phyloP scores from a whole-genome alignment of 2,888 invertebrate species.

The Cephalotes varians region DNA sequence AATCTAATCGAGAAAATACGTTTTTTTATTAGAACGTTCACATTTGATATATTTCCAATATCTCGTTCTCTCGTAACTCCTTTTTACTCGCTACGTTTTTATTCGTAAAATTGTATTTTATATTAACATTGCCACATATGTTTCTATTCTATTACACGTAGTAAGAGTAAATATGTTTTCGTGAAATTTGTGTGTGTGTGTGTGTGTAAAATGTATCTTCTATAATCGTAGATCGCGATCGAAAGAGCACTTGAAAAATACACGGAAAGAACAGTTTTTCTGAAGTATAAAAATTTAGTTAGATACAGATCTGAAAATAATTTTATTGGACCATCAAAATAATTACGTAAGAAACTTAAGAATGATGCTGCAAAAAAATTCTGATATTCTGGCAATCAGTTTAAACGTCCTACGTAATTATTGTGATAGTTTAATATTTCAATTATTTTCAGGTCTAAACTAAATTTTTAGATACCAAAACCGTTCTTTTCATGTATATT shows the following conservation, averaged over 20 bases:
- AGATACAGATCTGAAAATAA: too few species aligned
- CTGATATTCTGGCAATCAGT: too few species aligned
- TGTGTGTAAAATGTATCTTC: slow-evolving; percentile 15
- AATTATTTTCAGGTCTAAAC: too few species aligned
- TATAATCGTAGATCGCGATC: neutral
- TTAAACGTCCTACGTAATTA: too few species aligned
- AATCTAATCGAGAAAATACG: slow-evolving; percentile 9
- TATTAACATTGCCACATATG: slow-evolving; percentile 18
- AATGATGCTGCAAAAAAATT: too few species aligned
- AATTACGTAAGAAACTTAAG: too few species aligned
- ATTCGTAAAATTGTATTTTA: slow-evolving; percentile 16
- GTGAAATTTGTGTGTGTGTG: slow-evolving; percentile 16
- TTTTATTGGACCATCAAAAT: too few species aligned
- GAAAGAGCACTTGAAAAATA: slow-evolving; percentile 36
- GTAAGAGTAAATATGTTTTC: neutral
- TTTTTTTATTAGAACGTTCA: slow-evolving; percentile 13
- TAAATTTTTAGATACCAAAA: too few species aligned
- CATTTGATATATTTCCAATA: slow-evolving; percentile 8
- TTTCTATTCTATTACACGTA: neutral
- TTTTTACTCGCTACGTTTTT: neutral
- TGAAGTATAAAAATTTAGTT: too few species aligned
- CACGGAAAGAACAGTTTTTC: too few species aligned
- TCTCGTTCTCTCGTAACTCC: neutral
- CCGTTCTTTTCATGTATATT: too few species aligned
- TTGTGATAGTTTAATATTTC: too few species aligned